Conservation (phyloP, 1,140 invertebrate species). For the Calephelis nemesis region DNA sequence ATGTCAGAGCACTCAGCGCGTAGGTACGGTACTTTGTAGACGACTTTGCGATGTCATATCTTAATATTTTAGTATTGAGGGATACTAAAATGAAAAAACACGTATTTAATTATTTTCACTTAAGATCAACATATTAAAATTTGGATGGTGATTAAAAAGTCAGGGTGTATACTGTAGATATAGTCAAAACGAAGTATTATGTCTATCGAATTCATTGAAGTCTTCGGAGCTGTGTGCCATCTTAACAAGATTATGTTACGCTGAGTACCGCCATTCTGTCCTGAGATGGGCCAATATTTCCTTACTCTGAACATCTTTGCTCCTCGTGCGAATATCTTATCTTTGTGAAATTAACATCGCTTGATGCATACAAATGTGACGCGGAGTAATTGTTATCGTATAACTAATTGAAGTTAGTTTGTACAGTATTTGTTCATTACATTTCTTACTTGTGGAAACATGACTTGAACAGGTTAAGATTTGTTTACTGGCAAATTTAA, state of each 20-base stretch:
- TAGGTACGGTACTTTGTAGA: too few relatives aligned
- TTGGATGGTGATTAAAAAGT: too few relatives aligned
- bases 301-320: slow-evolving; percentile 5
- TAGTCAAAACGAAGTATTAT: too few relatives aligned
- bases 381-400: neutral
- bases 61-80: too few relatives aligned
- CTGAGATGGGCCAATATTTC: slow-evolving; percentile 11
- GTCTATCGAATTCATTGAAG: neutral
- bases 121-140: too few relatives aligned
- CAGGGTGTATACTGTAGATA: too few relatives aligned
- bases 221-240: neutral
- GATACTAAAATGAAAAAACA: too few relatives aligned
- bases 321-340: slow-evolving; percentile 2
- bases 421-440: neutral
- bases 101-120: too few relatives aligned
- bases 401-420: neutral
- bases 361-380: slow-evolving; percentile 3
- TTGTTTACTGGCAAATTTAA: too few relatives aligned
- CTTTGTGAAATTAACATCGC: slow-evolving; percentile 6
- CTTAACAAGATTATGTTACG: slow-evolving; percentile 12
- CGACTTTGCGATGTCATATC: too few relatives aligned
- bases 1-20: too few relatives aligned
- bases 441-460: neutral
- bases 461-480: too few relatives aligned
- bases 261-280: neutral